phyloP scores from a whole-genome alignment of 2,888 invertebrate species.

The Tetragnatha montana region DNA sequence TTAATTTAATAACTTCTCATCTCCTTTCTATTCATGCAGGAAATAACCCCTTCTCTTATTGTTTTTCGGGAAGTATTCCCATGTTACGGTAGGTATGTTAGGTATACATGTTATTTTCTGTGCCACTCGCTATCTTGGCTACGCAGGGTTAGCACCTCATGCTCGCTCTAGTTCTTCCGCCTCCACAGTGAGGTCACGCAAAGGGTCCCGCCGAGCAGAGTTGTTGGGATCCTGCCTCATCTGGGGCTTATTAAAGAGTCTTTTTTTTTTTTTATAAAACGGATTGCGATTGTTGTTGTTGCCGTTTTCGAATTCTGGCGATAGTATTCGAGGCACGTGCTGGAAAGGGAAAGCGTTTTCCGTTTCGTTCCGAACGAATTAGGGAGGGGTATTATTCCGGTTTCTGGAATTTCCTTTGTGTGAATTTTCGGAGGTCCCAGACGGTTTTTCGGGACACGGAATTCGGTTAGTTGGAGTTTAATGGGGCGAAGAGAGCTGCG shows the following conservation, averaged over 20 bases:
- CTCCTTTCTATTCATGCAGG: no score
- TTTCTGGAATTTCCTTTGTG: background rate
- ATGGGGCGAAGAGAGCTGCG: background rate
- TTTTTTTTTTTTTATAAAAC: background rate
- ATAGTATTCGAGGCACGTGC: background rate
- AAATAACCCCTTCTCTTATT: no score
- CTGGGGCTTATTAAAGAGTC: background rate
- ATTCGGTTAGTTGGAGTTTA: background rate
- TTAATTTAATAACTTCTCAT: no score
- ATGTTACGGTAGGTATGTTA: no score
- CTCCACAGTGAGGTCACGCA: background rate
- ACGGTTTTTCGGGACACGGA: background rate
- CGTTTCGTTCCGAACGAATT: background rate
- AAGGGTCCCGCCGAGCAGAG: background rate
- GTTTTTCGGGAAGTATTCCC: no score
- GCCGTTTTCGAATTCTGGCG: background rate
- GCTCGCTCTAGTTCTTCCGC: no score
- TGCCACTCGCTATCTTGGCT: no score
- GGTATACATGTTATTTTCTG: no score
- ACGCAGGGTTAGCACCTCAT: no score
- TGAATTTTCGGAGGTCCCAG: background rate
- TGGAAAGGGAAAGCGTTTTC: background rate
- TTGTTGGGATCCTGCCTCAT: background rate
- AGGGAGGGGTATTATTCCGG: background rate
- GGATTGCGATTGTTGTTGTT: background rate